phyloP scores from a whole-genome alignment of 2,113 vertebrate species.

The Aptenodytes forsteri region DNA sequence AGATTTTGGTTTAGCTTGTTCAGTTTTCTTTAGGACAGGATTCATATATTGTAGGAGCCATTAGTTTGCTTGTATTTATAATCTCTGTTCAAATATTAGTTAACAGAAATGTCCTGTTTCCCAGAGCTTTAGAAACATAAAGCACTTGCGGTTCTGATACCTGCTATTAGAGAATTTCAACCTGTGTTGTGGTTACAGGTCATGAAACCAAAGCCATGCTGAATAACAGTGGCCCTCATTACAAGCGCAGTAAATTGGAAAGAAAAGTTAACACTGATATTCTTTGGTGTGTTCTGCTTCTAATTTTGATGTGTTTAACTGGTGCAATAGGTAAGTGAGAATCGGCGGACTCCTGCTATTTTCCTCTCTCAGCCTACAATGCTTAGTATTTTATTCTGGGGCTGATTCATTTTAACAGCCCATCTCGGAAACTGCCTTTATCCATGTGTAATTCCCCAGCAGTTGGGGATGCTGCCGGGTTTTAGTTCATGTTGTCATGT shows the following conservation, averaged over 20 bases:
- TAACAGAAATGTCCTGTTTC: neutral
- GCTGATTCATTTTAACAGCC: neutral
- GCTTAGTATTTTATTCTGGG: neutral
- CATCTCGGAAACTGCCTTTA: neutral
- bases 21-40: neutral
- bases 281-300: slow-evolving; percentile 90
- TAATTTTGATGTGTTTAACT: slow-evolving; percentile 87
- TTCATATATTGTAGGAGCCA: neutral
- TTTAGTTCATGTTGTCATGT: neutral
- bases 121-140: neutral
- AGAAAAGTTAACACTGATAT: slow-evolving; percentile 86
- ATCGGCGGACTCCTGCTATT: neutral
- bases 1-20: neutral
- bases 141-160: neutral
- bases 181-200: slow-evolving; percentile 69
- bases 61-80: neutral
- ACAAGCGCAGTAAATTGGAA: slow-evolving; percentile 92
- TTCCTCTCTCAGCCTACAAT: neutral
- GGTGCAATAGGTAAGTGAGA: slow-evolving; percentile 83
- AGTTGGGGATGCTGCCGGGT: neutral
- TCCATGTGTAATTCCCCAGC: neutral
- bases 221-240: slow-evolving; percentile 89
- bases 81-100: neutral
- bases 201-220: slow-evolving; percentile 98
- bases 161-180: neutral